Base-by-base conservation (phyloP, 2,888 invertebrate genomes). In the Litoditis marina region DNA sequence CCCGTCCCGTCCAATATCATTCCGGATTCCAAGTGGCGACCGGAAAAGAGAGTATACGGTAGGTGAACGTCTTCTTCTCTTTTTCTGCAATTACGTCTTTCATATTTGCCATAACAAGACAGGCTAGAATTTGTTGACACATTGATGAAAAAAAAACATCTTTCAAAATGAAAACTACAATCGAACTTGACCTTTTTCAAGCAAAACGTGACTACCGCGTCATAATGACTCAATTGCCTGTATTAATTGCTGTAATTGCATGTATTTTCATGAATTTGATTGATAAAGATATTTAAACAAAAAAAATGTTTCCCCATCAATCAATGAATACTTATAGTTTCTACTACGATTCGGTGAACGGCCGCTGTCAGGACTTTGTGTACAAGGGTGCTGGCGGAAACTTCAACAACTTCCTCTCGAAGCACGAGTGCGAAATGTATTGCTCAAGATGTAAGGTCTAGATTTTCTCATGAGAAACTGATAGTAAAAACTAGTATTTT, bases 381-480 rank as follows among this genome's bases (percentile, higher is more conserved):
- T 73, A 71, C 57, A 68, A 68, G 55, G 78, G 78, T 19, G 68
- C 74, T 30, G 77, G 77, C 16, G 78, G 78, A 31, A 78, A 78
- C 46, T 77, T 66, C 65, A 78, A 78, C 60, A 78, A 76, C 39
- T 78, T 78, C 53, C 58, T 71, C 36, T 76, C 77, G 13, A 69
- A 73, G 42, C 67, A 71, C 46, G 78, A 78, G 39, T 78, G 78
- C 56, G 76, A 73, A 54, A 72, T 73, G 66, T 77, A 68, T 58
- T 78, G 78, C 64, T 61, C 69, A 0, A 65, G 70, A 62, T 46
- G 72, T 73, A 46, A 68, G 63, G 51, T 28, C 8, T 7, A n/a
- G n/a, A n/a, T n/a, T n/a, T n/a, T n/a, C n/a, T n/a, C n/a, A n/a
- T n/a, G 13, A 44, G 25, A 44, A 19, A 39, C 11, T 39, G 39